Percentiles rank a stretch among this genome's conserved stretches.
phyloP scores from a whole-genome alignment of 2,888 invertebrate species.

The Ditula angustiorana region DNA sequence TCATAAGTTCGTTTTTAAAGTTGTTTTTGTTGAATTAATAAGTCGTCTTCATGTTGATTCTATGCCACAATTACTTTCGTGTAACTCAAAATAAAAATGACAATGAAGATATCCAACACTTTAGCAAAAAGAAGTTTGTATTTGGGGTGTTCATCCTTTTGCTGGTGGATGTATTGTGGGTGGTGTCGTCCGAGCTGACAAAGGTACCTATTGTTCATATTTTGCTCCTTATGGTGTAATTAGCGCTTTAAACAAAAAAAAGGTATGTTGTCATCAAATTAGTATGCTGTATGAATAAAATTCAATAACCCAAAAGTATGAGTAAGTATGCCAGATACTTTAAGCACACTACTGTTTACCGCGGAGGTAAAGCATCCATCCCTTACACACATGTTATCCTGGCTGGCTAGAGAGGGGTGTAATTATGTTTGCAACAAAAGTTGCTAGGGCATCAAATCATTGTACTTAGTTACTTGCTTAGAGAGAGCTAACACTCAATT shows the following conservation, averaged over 20 bases:
- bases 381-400: too few relatives aligned
- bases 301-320: too few relatives aligned
- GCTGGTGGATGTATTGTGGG: conserved; percentile 98
- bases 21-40: conserved; percentile 38
- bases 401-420: too few relatives aligned
- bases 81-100: conserved; percentile 71
- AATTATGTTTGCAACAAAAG: too few relatives aligned
- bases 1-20: conserved; percentile 29
- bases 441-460: too few relatives aligned
- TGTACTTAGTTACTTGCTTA: too few relatives aligned
- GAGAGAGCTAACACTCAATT: too few relatives aligned
- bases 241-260: background rate
- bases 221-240: background rate
- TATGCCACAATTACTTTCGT: conserved; percentile 81
- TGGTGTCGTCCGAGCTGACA: conserved; percentile 96
- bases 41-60: conserved; percentile 78
- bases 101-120: conserved; percentile 71
- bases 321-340: too few relatives aligned
- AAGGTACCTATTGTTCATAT: conserved; percentile 88
- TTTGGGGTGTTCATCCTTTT: conserved; percentile 95
- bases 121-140: conserved; percentile 85
- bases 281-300: too few relatives aligned
- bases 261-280: too few relatives aligned
- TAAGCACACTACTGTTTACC: too few relatives aligned
- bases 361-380: too few relatives aligned